Percentiles rank a stretch among this genome's conserved stretches.
Evolutionary conservation across 2,888 invertebrate genomes (phyloP).

Genomic region (Odiellus spinosus): DNA sequence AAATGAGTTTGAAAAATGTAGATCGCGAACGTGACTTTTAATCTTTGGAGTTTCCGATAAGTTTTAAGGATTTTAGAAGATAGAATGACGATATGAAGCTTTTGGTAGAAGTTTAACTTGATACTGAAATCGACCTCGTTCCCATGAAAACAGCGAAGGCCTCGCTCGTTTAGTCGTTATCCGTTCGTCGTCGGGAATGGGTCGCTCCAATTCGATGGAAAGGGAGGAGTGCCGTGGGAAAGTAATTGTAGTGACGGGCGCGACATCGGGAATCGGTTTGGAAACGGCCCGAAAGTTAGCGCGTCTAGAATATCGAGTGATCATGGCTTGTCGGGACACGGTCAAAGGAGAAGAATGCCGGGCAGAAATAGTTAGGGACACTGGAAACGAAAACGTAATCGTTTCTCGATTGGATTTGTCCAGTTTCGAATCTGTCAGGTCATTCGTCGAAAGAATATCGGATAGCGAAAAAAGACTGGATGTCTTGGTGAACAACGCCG

Average conservation of each 20-base stretch:
- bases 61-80: no score
- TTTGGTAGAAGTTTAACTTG: no score
- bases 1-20: no score
- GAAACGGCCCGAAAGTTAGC: slow-evolving; percentile 21
- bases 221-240: slow-evolving; percentile 39
- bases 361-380: slow-evolving; percentile 24
- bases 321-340: slow-evolving; percentile 70
- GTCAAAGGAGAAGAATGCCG: slow-evolving; percentile 48
- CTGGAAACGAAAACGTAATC: slow-evolving; percentile 34
- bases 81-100: no score
- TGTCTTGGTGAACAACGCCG: background rate
- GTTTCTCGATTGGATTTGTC: slow-evolving; percentile 32
- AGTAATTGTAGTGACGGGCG: slow-evolving; percentile 73
- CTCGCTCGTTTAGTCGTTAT: no score
- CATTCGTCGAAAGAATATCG: slow-evolving; percentile 65
- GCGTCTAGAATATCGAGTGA: slow-evolving; percentile 44
- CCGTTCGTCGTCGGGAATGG: no score
- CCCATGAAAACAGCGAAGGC: no score
- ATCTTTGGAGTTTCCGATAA: no score
- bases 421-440: slow-evolving; percentile 39
- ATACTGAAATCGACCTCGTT: no score
- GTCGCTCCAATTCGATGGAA: no score
- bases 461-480: slow-evolving; percentile 40
- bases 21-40: no score
- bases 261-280: slow-evolving; percentile 46